Evolutionary conservation across 2,888 invertebrate species (phyloP).

Genomic region (Dascillus cervinus): DNA sequence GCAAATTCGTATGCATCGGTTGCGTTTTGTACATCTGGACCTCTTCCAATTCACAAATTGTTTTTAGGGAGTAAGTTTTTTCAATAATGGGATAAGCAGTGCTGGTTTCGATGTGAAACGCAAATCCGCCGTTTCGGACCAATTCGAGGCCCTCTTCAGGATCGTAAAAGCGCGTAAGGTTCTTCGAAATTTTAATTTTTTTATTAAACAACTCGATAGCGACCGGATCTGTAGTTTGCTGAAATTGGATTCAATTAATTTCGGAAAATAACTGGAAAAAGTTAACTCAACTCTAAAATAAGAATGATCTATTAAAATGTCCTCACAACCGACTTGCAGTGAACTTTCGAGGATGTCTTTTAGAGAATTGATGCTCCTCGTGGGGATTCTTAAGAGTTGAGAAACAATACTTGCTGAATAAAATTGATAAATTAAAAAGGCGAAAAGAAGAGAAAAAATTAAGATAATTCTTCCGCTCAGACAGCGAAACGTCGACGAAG

Average conservation of each 20-base stretch:
- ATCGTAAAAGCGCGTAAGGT: constrained; percentile 43
- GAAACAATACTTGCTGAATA: constrained; percentile 65
- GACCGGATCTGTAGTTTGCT: constrained; percentile 58
- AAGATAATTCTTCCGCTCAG: constrained; percentile 30
- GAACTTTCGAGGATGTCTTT: constrained; percentile 52
- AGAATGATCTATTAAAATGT: constrained; percentile 55
- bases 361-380: constrained; percentile 53
- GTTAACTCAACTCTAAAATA: constrained; percentile 47
- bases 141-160: constrained; percentile 50
- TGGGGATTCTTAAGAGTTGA: constrained; percentile 53
- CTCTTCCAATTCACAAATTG: constrained; percentile 61
- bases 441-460: constrained; percentile 41
- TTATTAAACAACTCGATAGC: constrained; percentile 51
- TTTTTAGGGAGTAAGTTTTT: constrained; percentile 54
- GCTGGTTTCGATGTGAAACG: constrained; percentile 61
- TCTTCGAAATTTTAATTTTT: constrained; percentile 43
- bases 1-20: constrained; percentile 48
- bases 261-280: background rate
- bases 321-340: constrained; percentile 54
- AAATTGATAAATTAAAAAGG: constrained; percentile 58
- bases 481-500: too few species aligned
- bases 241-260: constrained; percentile 21
- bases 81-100: constrained; percentile 61
- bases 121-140: constrained; percentile 59
- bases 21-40: constrained; percentile 55